Base-by-base conservation (phyloP, 2,797 vertebrate species). In the Alauda arvensis region DNA sequence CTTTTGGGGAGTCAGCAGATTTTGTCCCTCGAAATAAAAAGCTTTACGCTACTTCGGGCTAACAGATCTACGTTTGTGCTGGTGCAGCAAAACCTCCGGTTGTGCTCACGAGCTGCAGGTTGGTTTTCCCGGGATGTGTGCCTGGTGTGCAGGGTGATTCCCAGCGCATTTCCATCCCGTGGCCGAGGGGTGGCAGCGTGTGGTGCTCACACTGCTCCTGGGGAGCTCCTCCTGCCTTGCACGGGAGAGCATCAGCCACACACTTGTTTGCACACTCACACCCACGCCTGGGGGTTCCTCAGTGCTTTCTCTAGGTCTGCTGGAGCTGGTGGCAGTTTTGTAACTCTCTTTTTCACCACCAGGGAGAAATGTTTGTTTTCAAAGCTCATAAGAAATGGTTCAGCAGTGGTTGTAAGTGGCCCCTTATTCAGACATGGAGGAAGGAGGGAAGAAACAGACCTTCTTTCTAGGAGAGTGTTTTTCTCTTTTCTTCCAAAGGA, bases 181-280 rank as follows among this genome's bases (percentile, higher is more conserved):
- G 83, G 68, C 91, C 94, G 26, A 95, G 37, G 88, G 91, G 83
- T 95, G 94, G 93, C 94, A 95, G 88, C 39, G 40, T 78, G 46
- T 52, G 24, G 77, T 89, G 91, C 14, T 70, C 26, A 5, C 77
- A 4, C 8, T 1, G 34, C 12, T 84, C 48, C 37, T 11, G 0
- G 19, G 45, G 53, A 84, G 18, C 0, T 0, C 28, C 43, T 63
- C 55, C 10, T 46, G 18, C 12, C 24, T 48, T 57, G 61, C 5
- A 1, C 8, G 55, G 43, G 40, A 21, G 68, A 67, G 17, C 33
- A 71, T 46, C 39, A 16, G 15, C 19, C 48, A 67, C 14, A 11
- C 24, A 1, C 51, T 57, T 70, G 23, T 79, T 83, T 75, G 23
- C 4, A 2, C 16, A 10, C 14, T 63, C 25, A 18, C 55, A 43